Evolutionary conservation across 2,888 invertebrate genomes (phyloP).

Genomic region (Enoplolaimus lenunculus): DNA sequence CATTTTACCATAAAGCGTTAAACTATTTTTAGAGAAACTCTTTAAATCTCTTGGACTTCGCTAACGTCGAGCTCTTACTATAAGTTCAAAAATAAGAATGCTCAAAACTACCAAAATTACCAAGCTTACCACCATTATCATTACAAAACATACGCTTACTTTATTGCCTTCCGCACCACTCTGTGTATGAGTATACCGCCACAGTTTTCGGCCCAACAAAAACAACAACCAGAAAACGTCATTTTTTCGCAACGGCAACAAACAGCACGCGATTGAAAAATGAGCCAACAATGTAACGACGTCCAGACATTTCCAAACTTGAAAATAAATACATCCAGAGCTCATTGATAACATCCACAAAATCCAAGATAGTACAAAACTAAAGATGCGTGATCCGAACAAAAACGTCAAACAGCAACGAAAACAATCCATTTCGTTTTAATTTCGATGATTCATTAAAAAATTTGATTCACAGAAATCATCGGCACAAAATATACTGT

Average conservation of each 20-base stretch:
- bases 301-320: constrained; percentile 13
- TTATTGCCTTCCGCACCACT: too few relatives aligned
- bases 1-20: too few relatives aligned
- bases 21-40: too few relatives aligned
- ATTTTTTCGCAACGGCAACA: constrained; percentile 6
- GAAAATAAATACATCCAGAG: constrained; percentile 15
- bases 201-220: constrained; percentile 1
- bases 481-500: too few relatives aligned
- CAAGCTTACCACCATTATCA: too few relatives aligned
- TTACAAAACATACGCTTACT: too few relatives aligned
- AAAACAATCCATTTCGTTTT: constrained; percentile 16
- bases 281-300: background rate
- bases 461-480: too few relatives aligned
- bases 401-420: constrained; percentile 1
- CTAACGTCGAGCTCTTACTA: too few relatives aligned
- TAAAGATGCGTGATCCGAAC: background rate
- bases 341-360: constrained; percentile 4
- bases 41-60: too few relatives aligned
- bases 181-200: background rate
- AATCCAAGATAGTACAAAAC: constrained; percentile 16
- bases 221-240: constrained; percentile 14
- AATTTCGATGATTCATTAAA: too few relatives aligned
- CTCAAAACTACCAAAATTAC: too few relatives aligned
- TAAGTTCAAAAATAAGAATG: too few relatives aligned
- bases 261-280: constrained; percentile 7